phyloP scores from a whole-genome alignment of 2,113 vertebrate genomes.

The Gyps fulvus region DNA sequence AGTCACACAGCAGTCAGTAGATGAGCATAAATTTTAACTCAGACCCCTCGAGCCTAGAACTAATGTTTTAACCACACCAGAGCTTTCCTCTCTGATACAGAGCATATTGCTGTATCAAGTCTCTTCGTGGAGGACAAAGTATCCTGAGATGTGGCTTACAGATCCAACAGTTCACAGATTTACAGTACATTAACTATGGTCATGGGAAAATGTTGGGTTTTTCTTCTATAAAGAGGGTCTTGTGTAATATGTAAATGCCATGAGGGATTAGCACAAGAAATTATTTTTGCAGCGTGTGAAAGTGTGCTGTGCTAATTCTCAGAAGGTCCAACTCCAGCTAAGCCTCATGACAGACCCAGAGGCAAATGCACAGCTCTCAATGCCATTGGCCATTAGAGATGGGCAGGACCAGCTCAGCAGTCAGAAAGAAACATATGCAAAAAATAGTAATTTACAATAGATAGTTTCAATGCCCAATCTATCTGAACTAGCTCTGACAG shows the following conservation, averaged over 20 bases:
- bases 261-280: conserved; percentile 48
- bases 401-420: neutral
- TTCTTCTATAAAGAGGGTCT: conserved; percentile 26
- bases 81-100: neutral
- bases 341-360: conserved; percentile 49
- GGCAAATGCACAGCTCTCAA: neutral
- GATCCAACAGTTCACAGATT: conserved; percentile 44
- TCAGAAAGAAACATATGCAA: neutral
- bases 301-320: conserved; percentile 42
- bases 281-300: conserved; percentile 59
- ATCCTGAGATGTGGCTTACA: neutral
- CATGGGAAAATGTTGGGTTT: conserved; percentile 49
- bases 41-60: neutral
- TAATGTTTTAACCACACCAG: neutral
- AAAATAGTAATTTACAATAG: neutral
- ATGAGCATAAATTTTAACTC: neutral
- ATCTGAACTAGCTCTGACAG: neutral
- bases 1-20: neutral
- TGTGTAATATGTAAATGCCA: conserved; percentile 58
- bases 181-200: conserved; percentile 58
- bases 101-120: neutral
- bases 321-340: conserved; percentile 47
- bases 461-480: neutral
- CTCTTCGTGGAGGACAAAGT: neutral
- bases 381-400: neutral